Conservation (phyloP, 2,113 vertebrate species). For the Indri indri region DNA sequence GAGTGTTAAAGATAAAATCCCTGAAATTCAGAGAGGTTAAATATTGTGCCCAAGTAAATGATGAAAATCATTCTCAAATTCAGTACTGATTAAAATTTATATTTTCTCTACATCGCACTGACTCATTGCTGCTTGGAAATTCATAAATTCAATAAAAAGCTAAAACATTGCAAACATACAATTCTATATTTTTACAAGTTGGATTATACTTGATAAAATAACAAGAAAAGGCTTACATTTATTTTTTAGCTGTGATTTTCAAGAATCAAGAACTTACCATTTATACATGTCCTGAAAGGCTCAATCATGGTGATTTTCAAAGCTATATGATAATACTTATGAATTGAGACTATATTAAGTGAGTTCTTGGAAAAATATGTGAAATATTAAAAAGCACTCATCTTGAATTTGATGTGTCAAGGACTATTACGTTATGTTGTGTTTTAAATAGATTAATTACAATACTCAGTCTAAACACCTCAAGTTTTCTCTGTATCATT, state of each 20-base stretch:
- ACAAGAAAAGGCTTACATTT: neutral
- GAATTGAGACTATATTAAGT: neutral
- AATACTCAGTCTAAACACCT: neutral
- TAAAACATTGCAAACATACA: neutral
- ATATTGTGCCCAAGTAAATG: neutral
- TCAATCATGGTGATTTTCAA: neutral
- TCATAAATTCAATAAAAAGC: neutral
- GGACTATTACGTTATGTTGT: no score
- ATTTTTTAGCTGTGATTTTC: neutral
- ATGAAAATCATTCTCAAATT: neutral
- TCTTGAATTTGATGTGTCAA: neutral
- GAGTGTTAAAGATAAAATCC: neutral
- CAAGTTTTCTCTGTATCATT: neutral
- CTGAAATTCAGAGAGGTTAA: neutral
- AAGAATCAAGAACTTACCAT: neutral
- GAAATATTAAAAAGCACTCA: neutral
- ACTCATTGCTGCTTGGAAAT: neutral
- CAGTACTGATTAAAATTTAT: neutral
- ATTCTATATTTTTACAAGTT: neutral
- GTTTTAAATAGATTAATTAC: neutral
- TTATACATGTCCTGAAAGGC: neutral
- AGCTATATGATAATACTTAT: neutral
- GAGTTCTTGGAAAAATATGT: neutral
- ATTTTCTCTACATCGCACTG: neutral
- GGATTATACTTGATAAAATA: neutral